Base-by-base conservation (phyloP, 2,888 invertebrate genomes). In the Parnassius smintheus region DNA sequence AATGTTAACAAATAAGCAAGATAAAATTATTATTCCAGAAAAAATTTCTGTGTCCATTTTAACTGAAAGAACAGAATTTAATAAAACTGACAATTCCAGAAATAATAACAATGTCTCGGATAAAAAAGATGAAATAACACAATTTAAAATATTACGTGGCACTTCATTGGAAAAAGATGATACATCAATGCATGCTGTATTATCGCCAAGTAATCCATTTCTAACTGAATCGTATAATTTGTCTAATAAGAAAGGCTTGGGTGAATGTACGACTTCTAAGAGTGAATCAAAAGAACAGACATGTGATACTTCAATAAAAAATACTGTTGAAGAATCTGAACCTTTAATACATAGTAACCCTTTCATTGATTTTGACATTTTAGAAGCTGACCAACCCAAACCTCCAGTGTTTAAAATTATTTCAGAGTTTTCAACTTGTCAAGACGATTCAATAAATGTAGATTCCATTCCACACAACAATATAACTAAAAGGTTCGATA, bases 361-460 rank as follows among this genome's bases (percentile, higher is more conserved):
- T 2, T 86, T 87, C 64, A 69, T 80, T 51, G 74, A 78, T 3
- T 61, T 70, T n/a, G 80, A 82, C 48, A 60, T 75, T 42, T 35
- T 62, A 58, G 63, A 65, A 48, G 62, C 68, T 55, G 66, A 67
- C 25, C 76, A 89, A 67, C 88, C 91, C 13, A 91, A 87, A 69
- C 85, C 91, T 10, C 89, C 91, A 3, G 72, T 91, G n/a, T 82
- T 81, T 59, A 91, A 88, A 82, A 87, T 91, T 54, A 83, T 87
- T 56, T 77, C 83, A 22, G 85, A 78, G 11, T 82, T 83, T 66
- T 70, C 81, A 44, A 65, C 77, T 56, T 73, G 79, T 68, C 80
- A 81, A 11, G 72, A 73, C 48, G 85, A 83, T 68, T 78, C 83
- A 41, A 72, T 83, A 1, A 84, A 78, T 62, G 68, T 83, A 12